phyloP scores from a whole-genome alignment of 2,113 vertebrate species.

The Myxocyprinus asiaticus region DNA sequence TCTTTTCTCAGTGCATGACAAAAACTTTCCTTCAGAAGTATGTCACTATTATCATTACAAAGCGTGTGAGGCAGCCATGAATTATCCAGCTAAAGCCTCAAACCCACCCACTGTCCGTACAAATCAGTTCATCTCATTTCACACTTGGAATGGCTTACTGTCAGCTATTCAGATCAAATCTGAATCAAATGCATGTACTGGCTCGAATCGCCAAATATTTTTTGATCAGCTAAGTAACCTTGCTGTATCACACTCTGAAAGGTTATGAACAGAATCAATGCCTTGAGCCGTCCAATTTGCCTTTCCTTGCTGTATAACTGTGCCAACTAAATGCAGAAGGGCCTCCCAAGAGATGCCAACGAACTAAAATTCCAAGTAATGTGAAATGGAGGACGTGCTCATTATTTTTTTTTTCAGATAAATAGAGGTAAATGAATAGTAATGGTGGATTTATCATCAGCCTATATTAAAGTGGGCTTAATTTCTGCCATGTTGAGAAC shows the following conservation, averaged over 20 bases:
- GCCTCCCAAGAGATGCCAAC: constrained; percentile 10
- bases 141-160: constrained; percentile 31
- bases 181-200: constrained; percentile 32
- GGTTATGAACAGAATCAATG: neutral
- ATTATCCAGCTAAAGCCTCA: constrained; percentile 38
- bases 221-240: constrained; percentile 34
- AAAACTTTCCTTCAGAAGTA: constrained; percentile 36
- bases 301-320: constrained; percentile 26
- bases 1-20: constrained; percentile 19
- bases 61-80: constrained; percentile 26
- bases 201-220: neutral
- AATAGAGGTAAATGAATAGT: constrained; percentile 49
- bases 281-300: constrained; percentile 10
- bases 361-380: constrained; percentile 42
- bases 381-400: constrained; percentile 35
- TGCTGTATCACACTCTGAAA: constrained; percentile 11
- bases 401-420: constrained; percentile 47
- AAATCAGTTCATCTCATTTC: constrained; percentile 38
- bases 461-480: constrained; percentile 16
- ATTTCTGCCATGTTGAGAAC: constrained; percentile 32
- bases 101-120: constrained; percentile 34
- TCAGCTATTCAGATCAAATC: constrained; percentile 30
- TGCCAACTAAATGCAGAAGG: constrained; percentile 21
- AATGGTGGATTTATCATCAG: constrained; percentile 40
- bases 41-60: constrained; percentile 42